Evolutionary conservation across 2,797 vertebrate species (phyloP), one percentile per base, ranked within the genome.

Genomic region (Amblyopsis hoosieri): DNA sequence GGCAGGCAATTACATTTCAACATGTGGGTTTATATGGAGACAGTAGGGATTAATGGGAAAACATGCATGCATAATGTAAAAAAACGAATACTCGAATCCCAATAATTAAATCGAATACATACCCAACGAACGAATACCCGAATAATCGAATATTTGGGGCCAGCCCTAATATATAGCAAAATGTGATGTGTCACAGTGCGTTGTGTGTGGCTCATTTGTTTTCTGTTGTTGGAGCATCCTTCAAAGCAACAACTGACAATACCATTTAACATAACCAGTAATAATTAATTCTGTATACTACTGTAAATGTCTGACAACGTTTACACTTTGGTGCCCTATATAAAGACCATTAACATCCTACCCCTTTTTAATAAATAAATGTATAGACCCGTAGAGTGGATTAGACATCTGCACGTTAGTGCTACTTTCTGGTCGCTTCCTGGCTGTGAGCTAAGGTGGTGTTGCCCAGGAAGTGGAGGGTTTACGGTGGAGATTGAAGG

Each of bases 181-280:
- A 65, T 65, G 45, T 66, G 45, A 58, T 53, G 11, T 15, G 11
- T 15, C 42, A 14, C n/a, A 17, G 66, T 64, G 58, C 0, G 49
- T 48, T 45, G 55, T 53, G 17, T 64, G 54, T 67, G 2, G 57
- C 52, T 70, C n/a, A 61, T 42, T 75, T 72, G 13, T 57, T 72
- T 76, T 42, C 12, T 33, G 19, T 57, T 46, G 13, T 9, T 12
- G 55, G 9, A 14, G 11, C 57, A 51, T 13, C 45, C 45, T 65
- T 74, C 10, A 53, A 64, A 56, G 54, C 77, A 66, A 59, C 64
- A 54, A 49, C 15, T 62, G 67, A 66, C 47, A 29, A 29, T 29
- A 29, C 23, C 23, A 29, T 29, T 29, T 29, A 29, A 29, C 23
- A 29, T 29, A 29, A 29, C 23, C 23, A 29, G 23, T 29, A 29